Evolutionary conservation across 2,797 vertebrate genomes (phyloP).

Genomic region (Lemur catta): DNA sequence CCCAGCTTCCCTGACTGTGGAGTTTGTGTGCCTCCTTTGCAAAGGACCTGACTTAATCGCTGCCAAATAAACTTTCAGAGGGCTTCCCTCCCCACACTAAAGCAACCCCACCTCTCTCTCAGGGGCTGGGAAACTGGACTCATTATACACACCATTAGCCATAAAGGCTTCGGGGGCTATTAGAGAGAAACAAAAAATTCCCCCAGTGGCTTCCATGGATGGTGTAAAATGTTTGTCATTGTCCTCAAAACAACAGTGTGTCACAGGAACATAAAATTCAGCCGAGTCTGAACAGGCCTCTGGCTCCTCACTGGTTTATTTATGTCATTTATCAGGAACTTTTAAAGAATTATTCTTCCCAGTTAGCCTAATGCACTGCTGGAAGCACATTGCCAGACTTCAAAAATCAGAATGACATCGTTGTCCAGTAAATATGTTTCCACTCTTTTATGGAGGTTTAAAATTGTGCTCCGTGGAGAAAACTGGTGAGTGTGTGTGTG

Average conservation of each 20-base stretch:
- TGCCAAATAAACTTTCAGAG: neutral
- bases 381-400: conserved; percentile 67
- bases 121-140: conserved; percentile 23
- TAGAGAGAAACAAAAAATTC: conserved; percentile 73
- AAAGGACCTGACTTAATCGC: neutral
- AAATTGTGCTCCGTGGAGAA: conserved; percentile 68
- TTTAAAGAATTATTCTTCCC: conserved; percentile 72
- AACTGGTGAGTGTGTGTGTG: conserved; percentile 56
- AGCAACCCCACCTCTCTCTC: neutral
- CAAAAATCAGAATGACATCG: conserved; percentile 60
- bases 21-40: neutral
- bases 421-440: conserved; percentile 59
- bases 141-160: conserved; percentile 65
- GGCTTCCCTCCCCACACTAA: neutral
- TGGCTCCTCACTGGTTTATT: conserved; percentile 44
- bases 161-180: conserved; percentile 65
- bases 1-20: neutral
- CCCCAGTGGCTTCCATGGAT: conserved; percentile 34
- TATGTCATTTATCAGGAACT: conserved; percentile 65
- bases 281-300: conserved; percentile 56
- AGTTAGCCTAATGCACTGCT: conserved; percentile 7
- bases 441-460: conserved; percentile 69
- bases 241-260: conserved; percentile 41
- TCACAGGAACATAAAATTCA: conserved; percentile 59
- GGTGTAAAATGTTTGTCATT: conserved; percentile 73